Evolutionary conservation across 35 echinoderm and acorn worm species (phyloP), one percentile per base, ranked within the genome.

Genomic region (Chiridota heheva): DNA sequence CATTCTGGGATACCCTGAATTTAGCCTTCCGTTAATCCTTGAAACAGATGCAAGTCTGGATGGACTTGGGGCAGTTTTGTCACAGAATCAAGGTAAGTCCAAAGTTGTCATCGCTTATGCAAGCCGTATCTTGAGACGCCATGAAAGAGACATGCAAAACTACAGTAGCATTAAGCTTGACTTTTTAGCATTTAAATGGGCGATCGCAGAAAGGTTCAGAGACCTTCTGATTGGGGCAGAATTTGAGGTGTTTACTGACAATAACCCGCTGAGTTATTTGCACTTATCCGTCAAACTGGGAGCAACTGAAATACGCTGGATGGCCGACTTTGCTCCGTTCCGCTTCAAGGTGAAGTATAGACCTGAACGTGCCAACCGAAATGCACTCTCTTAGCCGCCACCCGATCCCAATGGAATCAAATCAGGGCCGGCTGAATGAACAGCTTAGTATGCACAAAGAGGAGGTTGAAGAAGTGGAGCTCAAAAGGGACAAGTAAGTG

Each of bases 81-180:
- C 81, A 26, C 86, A 89, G 43, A 35, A 60, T 17, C 70, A 89
- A 36, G 67, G 82, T 2, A 57, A 58, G 64, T 18, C 15, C 37
- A 17, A 47, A 2, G 6, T 64, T 89, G 13, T 35, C 87, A 36
- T n/a, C n/a, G 84, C 82, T 20, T 93, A 73, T 90, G 86, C 82
- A 56, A 86, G 81, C 22, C 83, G 81, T 38, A 48, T 60, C n/a
- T 51, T 96, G 17, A 62, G 67, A 20, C 34, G 12, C 16, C 46
- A 58, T 32, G 92, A 90, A 51, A 43, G 58, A 17, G 90, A 78
- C n/a, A 90, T 86, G 82, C 1, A 58, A 2, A 90, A 90, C 20
- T 96, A 87, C 39, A 86, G 65, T 34, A 86, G 76, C 46, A 86
- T 86, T 38, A 95, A 89, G 45, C 41, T 95, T 34, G 91, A 95